A percentile compares a stretch with the other conserved stretches of the same genome.
phyloP scores from a whole-genome alignment of 1,140 invertebrate genomes.

The Drosophila auraria region DNA sequence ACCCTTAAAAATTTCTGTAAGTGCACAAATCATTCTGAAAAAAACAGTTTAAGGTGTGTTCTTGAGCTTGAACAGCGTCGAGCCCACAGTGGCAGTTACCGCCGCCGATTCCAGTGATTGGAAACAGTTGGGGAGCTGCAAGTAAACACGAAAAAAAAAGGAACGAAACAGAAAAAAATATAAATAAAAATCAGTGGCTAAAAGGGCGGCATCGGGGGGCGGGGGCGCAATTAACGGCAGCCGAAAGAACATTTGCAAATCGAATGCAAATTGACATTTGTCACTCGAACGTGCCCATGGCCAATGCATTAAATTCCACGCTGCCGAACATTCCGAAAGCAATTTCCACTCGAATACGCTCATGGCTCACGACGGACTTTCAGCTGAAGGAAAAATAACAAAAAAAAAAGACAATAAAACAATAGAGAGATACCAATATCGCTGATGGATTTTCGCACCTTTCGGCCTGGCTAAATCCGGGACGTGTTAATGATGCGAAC shows the following conservation, averaged over 20 bases:
- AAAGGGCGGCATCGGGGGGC: not conserved
- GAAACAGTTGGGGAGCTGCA: constrained; percentile 27
- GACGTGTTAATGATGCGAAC: constrained; percentile 76
- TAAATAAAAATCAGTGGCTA: constrained; percentile 9
- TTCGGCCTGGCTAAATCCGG: constrained; percentile 49
- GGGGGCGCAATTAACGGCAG: constrained; percentile 63
- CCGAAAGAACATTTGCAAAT: constrained; percentile 72
- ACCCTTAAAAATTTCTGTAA: not conserved
- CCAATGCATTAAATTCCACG: constrained; percentile 51
- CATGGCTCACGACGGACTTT: constrained; percentile 48
- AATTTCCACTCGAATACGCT: constrained; percentile 39
- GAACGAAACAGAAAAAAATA: not conserved
- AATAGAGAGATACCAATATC: constrained; percentile 28
- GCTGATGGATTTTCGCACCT: constrained; percentile 78
- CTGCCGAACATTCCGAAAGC: constrained; percentile 31
- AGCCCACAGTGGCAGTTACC: constrained; percentile 32
- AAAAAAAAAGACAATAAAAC: constrained; percentile 1
- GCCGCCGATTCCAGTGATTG: constrained; percentile 54
- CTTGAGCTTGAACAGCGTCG: constrained; percentile 76
- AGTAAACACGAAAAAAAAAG: not conserved
- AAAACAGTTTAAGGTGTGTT: constrained; percentile 82
- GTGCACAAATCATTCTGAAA: constrained; percentile 15
- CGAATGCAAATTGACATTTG: constrained; percentile 83
- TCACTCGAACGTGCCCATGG: constrained; percentile 77
- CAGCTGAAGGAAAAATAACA: not conserved